Evolutionary conservation across 2,797 vertebrate species (phyloP).

Genomic region (Gymnothorax reevesii): DNA sequence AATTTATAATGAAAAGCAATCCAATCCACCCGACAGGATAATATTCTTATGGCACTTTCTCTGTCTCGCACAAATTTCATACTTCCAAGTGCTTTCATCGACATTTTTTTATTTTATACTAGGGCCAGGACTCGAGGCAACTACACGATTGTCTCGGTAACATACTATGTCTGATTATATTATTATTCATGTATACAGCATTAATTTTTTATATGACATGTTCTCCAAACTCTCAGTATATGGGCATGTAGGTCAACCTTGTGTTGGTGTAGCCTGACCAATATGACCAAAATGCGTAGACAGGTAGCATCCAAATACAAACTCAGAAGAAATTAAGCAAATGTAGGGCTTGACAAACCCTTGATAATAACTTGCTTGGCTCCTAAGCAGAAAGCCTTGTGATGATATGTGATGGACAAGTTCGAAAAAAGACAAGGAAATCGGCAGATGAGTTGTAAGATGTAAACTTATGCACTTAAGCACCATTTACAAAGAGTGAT

Average conservation of each 20-base stretch:
- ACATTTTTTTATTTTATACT: not conserved
- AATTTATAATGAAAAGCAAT: not conserved
- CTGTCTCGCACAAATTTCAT: not conserved
- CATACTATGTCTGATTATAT: not conserved
- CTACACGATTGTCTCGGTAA: not conserved
- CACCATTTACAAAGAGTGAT: not conserved
- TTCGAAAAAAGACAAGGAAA: not conserved
- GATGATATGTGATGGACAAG: not conserved
- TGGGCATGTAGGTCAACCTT: slow-evolving; percentile 41
- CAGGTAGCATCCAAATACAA: slow-evolving; percentile 31
- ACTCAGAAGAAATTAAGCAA: not conserved
- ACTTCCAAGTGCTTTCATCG: not conserved
- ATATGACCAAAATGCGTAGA: slow-evolving; percentile 7
- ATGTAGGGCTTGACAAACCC: slow-evolving; percentile 25
- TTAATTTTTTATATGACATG: not conserved
- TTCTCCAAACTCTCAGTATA: not conserved
- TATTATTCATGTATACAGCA: not conserved
- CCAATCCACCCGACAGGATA: not conserved
- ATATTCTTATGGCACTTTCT: not conserved
- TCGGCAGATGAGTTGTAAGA: not conserved
- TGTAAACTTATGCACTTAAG: not conserved
- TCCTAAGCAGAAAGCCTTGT: not conserved
- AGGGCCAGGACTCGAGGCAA: not conserved
- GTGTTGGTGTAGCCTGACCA: slow-evolving; percentile 23
- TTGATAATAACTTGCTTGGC: slow-evolving; percentile 27